phyloP scores from a whole-genome alignment of 2,888 invertebrate genomes.

The Folsomia manolachei region DNA sequence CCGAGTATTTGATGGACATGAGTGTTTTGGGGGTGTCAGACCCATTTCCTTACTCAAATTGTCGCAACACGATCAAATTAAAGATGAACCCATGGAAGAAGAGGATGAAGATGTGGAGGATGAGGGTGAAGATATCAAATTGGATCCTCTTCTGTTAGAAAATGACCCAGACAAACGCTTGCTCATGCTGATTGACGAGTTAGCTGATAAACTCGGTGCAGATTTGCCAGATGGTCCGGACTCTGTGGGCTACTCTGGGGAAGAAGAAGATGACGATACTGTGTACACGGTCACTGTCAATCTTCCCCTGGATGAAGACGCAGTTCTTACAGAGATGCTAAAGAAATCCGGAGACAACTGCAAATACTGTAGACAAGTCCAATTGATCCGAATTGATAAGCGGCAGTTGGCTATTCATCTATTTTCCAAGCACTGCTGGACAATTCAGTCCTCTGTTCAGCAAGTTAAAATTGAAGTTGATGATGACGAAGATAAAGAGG shows the following conservation, averaged over 20 bases:
- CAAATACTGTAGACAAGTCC: conserved; percentile 81
- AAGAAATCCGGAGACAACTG: conserved; percentile 56
- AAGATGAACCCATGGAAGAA: not conserved
- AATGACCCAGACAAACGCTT: conserved; percentile 36
- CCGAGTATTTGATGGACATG: not conserved
- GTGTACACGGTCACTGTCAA: not conserved
- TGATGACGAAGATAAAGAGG: conserved; percentile 5
- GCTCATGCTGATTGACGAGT: conserved; percentile 35
- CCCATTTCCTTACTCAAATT: too few relatives aligned
- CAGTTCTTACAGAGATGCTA: conserved; percentile 39
- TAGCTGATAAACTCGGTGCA: conserved; percentile 30
- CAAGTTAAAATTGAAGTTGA: not conserved
- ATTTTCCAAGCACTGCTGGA: conserved; percentile 70
- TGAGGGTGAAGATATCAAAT: not conserved
- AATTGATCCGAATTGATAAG: conserved; percentile 79
- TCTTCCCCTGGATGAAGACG: conserved; percentile 12
- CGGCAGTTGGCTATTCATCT: conserved; percentile 76
- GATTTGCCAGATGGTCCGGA: conserved; percentile 11
- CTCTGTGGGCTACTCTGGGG: not conserved
- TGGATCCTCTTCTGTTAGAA: conserved; percentile 46
- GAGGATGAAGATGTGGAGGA: not conserved
- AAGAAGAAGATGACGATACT: conserved; percentile 13
- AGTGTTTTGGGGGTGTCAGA: not conserved
- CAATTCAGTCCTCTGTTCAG: not conserved
- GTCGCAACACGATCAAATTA: not conserved